A percentile compares a stretch with the other conserved stretches of the same genome.
Evolutionary conservation across 1,140 invertebrate species (phyloP).

Genomic region (fruit fly (Drosophila melanogaster)): Release_6_plus_ISO1_MT NT_033779.5:12929001-12929500

Average conservation of each 20-base stretch:
- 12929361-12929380: constrained; percentile 91
- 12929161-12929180: too few relatives aligned
- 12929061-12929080: constrained; percentile 90
- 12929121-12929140: not conserved
- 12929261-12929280: constrained; percentile 58
- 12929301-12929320: constrained; percentile 34
- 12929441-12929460: constrained; percentile 97
- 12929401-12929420: constrained; percentile 93
- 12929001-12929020: constrained; percentile 46
- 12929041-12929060: constrained; percentile 97
- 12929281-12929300: constrained; percentile 48
- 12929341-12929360: constrained; percentile 17
- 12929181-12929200: not conserved
- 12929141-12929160: not conserved
- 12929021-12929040: constrained; percentile 97
- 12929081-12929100: constrained; percentile 17
- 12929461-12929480: constrained; percentile 92
- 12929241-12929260: constrained; percentile 55
- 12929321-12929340: not conserved
- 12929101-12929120: not conserved
- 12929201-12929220: not conserved
- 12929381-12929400: constrained; percentile 95
- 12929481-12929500: constrained; percentile 92
- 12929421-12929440: constrained; percentile 96
- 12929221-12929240: not conserved